These are phyloP conservation scores for Thermophis baileyi DNA, from an alignment of 2,113 vertebrate genomes.

Conservation along the genomic window DNA sequence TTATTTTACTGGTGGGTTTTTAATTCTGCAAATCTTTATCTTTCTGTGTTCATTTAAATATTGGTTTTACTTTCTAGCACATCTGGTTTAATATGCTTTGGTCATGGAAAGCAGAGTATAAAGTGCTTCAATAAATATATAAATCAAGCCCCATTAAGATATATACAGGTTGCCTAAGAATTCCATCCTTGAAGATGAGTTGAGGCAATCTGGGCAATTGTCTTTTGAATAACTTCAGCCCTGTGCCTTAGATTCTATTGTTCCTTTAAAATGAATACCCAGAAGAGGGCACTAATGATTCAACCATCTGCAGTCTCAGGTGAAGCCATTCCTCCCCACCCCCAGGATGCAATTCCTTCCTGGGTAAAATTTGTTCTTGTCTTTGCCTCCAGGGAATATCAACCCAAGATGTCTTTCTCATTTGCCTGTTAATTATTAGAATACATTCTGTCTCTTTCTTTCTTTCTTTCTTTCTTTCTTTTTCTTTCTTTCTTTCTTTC, in stretches of 20 bases:
- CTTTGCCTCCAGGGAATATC: constrained; percentile 45
- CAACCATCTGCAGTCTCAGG: constrained; percentile 28
- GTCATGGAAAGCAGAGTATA: not conserved
- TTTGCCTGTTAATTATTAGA: constrained; percentile 59
- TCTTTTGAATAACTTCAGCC: not conserved
- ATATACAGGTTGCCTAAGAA: not conserved
- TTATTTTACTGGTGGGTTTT: not conserved
- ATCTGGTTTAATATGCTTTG: not conserved
- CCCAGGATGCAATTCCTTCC: not conserved
- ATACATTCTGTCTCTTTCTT: constrained; percentile 39
- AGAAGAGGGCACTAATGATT: constrained; percentile 67
- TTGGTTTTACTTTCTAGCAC: not conserved
- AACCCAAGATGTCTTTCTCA: constrained; percentile 45
- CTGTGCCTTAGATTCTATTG: not conserved
- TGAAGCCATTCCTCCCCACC: not conserved
- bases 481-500: not conserved
- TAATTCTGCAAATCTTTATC: not conserved
- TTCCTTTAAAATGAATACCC: constrained; percentile 41
- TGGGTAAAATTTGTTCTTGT: not conserved
- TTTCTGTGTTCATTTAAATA: not conserved
- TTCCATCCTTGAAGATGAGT: rapidly evolving
- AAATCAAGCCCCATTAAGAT: not conserved
- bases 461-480: too few species aligned
- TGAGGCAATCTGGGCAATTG: not conserved
- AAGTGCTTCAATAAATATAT: not conserved